phyloP scores from a whole-genome alignment of 2,888 invertebrate species.

The Rosalia funebris region DNA sequence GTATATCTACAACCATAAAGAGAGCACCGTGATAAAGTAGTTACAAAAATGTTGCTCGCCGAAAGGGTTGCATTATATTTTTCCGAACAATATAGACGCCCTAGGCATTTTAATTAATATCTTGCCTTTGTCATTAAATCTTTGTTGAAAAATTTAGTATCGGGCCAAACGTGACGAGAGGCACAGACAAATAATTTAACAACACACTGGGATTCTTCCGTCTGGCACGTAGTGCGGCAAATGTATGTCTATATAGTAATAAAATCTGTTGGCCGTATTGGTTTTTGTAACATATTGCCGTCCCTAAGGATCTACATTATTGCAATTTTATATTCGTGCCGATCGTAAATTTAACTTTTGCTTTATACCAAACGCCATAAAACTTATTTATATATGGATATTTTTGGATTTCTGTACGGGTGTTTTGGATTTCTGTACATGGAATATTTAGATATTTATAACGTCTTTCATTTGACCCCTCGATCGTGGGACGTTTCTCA shows the following conservation, averaged over 20 bases:
- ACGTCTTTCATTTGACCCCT: constrained; percentile 6
- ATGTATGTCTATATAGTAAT: constrained; percentile 16
- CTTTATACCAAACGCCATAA: constrained; percentile 36
- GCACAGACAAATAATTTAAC: neutral
- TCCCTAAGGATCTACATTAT: constrained; percentile 44
- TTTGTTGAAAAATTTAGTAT: neutral
- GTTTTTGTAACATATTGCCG: constrained; percentile 42
- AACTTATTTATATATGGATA: constrained; percentile 36
- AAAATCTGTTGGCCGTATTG: constrained; percentile 26
- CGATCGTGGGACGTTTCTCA: neutral
- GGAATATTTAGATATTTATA: constrained; percentile 17
- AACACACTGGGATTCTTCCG: neutral
- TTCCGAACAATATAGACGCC: too few species aligned
- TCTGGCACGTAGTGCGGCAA: neutral
- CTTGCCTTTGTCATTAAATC: neutral
- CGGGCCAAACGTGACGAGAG: neutral
- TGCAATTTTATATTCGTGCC: constrained; percentile 47
- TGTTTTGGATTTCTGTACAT: constrained; percentile 1
- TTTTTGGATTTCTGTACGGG: constrained; percentile 13
- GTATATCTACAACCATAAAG: too few species aligned
- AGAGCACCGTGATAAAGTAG: too few species aligned
- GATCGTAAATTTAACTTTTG: constrained; percentile 47
- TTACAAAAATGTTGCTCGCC: too few species aligned
- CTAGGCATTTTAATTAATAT: neutral
- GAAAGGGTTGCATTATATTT: too few species aligned